Conservation (phyloP, 2,888 invertebrate genomes). For the Frankliniella fusca region DNA sequence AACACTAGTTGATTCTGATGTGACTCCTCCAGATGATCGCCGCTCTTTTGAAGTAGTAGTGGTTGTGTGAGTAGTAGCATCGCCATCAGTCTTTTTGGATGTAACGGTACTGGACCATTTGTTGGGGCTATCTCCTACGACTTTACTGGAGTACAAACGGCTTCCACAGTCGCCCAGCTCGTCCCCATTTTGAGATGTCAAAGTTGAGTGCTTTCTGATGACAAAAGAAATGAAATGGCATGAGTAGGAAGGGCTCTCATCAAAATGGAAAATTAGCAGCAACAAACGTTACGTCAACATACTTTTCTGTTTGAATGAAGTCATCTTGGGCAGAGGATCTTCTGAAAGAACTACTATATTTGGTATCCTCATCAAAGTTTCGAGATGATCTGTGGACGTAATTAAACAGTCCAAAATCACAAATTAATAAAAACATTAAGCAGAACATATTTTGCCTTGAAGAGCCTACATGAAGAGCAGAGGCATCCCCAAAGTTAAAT, state of each 20-base stretch:
- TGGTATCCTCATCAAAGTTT: neutral
- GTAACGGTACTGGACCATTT: neutral
- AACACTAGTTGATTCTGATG: neutral
- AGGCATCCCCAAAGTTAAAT: too few species aligned
- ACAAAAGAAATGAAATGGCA: too few species aligned
- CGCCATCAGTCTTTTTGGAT: slow-evolving; percentile 5
- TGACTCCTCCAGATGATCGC: neutral
- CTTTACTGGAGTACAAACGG: too few species aligned
- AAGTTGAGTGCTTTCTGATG: neutral
- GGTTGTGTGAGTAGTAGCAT: neutral
- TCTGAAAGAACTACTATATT: neutral
- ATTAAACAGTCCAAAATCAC: too few species aligned
- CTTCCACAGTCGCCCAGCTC: neutral
- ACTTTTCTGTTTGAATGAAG: neutral
- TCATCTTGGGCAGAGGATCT: neutral
- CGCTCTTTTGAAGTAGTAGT: neutral
- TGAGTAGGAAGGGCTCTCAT: neutral
- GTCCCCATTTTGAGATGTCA: neutral
- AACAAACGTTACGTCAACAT: neutral
- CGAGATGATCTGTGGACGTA: neutral
- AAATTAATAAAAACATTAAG: too few species aligned
- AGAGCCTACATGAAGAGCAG: too few species aligned
- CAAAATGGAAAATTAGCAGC: neutral
- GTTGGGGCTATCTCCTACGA: neutral
- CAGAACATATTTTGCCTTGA: too few species aligned